A percentile compares a stretch with the other conserved stretches of the same genome.
These are phyloP conservation scores for Meleagris gallopavo DNA, from an alignment of 2,113 vertebrate genomes.

Conservation along the genomic window DNA sequence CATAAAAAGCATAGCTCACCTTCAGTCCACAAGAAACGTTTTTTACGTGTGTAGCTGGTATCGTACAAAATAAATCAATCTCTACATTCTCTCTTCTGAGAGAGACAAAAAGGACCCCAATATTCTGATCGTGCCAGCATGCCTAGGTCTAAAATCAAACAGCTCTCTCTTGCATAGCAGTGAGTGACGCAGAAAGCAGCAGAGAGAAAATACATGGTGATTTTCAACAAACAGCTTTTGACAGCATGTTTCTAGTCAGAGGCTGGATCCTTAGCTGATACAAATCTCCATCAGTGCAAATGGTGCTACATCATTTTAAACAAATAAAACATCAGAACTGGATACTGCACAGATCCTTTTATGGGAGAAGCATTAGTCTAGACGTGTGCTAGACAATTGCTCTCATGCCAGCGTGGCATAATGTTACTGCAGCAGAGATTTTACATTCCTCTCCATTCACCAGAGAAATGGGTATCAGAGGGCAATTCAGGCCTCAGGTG, in stretches of 20 bases:
- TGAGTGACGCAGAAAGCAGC: not conserved
- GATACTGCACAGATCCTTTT: not conserved
- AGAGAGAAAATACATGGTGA: not conserved
- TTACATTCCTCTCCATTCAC: not conserved
- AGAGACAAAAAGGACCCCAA: not conserved
- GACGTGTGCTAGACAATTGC: not conserved
- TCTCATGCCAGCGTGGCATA: accelerated
- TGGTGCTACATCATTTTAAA: not conserved
- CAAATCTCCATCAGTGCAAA: not conserved
- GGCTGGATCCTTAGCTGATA: not conserved
- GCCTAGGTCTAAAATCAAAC: not conserved
- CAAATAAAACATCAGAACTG: not conserved
- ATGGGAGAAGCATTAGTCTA: not conserved
- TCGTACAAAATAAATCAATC: not conserved
- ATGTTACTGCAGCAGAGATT: not conserved
- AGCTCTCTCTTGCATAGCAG: not conserved
- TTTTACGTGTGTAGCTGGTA: not conserved
- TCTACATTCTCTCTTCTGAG: not conserved
- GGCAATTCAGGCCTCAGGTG: not conserved
- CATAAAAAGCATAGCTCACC: not conserved
- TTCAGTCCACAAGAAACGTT: not conserved
- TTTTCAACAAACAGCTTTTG: not conserved
- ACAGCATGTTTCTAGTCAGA: not conserved
- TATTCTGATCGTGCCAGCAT: not conserved
- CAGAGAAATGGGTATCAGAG: not conserved